These are phyloP conservation scores for Anneissia japonica DNA, from an alignment of 35 echinoderm and acorn worm genomes.

Conservation along the genomic window DNA sequence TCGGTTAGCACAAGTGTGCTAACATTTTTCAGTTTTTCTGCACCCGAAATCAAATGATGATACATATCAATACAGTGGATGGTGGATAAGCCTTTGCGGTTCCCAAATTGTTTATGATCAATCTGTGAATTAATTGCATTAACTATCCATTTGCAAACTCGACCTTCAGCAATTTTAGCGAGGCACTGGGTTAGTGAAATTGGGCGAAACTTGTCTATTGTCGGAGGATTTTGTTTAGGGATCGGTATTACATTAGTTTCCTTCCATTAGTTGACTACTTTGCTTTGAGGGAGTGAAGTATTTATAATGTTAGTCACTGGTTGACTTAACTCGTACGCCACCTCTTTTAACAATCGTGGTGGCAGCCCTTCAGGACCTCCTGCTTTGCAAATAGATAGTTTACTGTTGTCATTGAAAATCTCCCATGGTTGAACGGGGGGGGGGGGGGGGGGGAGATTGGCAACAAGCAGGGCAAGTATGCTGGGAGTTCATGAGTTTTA, in stretches of 20 bases:
- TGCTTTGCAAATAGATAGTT: neutral
- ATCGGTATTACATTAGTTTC: constrained; percentile 9
- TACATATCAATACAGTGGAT: constrained; percentile 23
- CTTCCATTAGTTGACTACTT: constrained; percentile 1
- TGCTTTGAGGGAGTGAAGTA: neutral
- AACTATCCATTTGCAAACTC: constrained; percentile 7
- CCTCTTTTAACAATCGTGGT: neutral
- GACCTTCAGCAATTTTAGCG: constrained; percentile 21
- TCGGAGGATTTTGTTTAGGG: neutral
- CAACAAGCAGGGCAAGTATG: too few relatives aligned
- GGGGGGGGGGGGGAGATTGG: too few relatives aligned
- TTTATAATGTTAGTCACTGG: constrained; percentile 12
- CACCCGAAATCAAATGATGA: constrained; percentile 12
- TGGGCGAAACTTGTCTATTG: constrained; percentile 16
- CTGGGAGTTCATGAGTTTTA: too few relatives aligned
- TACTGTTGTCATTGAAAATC: too few relatives aligned
- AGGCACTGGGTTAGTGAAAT: constrained; percentile 2
- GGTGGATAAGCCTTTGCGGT: constrained; percentile 2
- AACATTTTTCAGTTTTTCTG: neutral
- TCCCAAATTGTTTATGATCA: constrained; percentile 24
- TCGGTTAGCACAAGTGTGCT: constrained; percentile 26
- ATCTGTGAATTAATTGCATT: constrained; percentile 7
- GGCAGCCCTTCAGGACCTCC: constrained; percentile 2
- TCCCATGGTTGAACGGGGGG: too few relatives aligned
- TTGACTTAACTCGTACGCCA: constrained; percentile 9